Evolutionary conservation across 2,888 invertebrate species (phyloP).

Genomic region (Calameuta pallipes): DNA sequence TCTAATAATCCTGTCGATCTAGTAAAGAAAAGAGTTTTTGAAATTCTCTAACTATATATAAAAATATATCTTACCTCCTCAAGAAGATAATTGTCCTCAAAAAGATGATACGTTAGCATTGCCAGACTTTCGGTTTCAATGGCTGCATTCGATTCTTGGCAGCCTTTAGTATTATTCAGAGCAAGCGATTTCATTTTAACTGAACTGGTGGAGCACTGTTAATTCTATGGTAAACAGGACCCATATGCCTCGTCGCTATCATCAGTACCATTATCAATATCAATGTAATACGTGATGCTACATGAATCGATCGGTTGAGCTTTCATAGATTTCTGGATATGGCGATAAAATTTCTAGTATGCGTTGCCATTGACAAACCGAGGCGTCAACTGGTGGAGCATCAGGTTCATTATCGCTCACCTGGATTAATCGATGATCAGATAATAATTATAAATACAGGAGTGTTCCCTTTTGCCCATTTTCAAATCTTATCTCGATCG

Average conservation of each 20-base stretch:
- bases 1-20: constrained; percentile 35
- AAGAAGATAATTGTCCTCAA: constrained; percentile 18
- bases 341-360: constrained; percentile 10
- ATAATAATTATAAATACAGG: background rate
- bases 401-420: background rate
- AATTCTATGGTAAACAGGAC: constrained; percentile 5
- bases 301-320: constrained; percentile 14
- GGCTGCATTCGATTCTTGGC: background rate
- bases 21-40: background rate
- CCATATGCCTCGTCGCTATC: background rate
- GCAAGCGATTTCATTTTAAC: background rate
- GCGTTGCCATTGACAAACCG: background rate
- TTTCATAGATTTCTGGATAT: constrained; percentile 12
- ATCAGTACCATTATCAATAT: constrained; percentile 5
- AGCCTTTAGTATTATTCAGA: background rate
- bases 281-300: background rate
- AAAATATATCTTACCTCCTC: constrained; percentile 5
- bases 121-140: background rate
- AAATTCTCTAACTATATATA: background rate
- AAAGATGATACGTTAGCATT: constrained; percentile 7
- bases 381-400: background rate
- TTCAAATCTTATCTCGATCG: background rate
- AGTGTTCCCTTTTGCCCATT: background rate
- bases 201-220: background rate
- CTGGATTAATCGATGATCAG: background rate